A percentile compares a stretch with the other conserved stretches of the same genome.
Conservation (phyloP, 2,888 invertebrate species). For the Epistrophe grossulariae region DNA sequence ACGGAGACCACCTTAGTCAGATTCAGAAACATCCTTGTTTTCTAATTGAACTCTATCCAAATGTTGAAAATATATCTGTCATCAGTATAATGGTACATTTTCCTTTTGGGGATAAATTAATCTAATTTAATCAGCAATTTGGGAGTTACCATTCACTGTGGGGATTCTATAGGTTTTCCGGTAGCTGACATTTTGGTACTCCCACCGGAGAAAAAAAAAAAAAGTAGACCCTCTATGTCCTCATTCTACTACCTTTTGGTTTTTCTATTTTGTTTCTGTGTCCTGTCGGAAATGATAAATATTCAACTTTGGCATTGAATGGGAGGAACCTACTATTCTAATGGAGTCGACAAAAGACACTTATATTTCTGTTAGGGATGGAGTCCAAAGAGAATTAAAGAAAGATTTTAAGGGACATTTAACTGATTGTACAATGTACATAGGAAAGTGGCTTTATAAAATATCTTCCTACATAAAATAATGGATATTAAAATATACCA, state of each 20-base stretch:
- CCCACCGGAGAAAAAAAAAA: constrained; percentile 8
- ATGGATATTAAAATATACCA: constrained; percentile 7
- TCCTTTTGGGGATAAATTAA: constrained; percentile 17
- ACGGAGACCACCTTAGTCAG: neutral
- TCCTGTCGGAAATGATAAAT: constrained; percentile 45
- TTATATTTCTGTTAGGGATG: constrained; percentile 1
- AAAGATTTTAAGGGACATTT: constrained; percentile 37
- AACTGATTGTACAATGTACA: constrained; percentile 35
- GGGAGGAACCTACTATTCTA: neutral
- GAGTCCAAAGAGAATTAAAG: constrained; percentile 19
- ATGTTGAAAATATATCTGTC: neutral
- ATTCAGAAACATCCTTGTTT: neutral
- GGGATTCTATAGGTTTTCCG: constrained; percentile 23
- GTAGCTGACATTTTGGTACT: constrained; percentile 23
- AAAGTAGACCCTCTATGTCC: neutral
- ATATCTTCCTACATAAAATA: neutral
- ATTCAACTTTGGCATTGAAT: constrained; percentile 28
- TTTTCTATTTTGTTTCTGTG: constrained; percentile 15
- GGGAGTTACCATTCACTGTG: constrained; percentile 10
- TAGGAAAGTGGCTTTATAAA: neutral
- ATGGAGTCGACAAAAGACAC: constrained; percentile 9
- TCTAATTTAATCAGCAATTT: constrained; percentile 41
- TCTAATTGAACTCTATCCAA: constrained; percentile 2
- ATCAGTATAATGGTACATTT: neutral
- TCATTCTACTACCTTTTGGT: neutral